Evolutionary conservation across 2,797 vertebrate species (phyloP).

Genomic region (Chloroceryle amazona): DNA sequence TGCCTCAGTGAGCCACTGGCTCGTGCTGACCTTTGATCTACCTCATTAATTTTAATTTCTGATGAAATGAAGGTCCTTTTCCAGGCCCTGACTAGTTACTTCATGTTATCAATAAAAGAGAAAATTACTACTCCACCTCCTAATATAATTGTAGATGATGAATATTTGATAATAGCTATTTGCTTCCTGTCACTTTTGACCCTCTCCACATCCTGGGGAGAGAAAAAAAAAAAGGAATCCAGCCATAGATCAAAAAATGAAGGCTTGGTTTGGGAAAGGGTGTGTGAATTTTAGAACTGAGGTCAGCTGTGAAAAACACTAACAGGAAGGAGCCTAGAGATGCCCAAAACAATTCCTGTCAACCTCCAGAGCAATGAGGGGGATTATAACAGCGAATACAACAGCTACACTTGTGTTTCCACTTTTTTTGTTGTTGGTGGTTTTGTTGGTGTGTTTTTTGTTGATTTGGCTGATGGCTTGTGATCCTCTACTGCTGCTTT

Average conservation of each 20-base stretch:
- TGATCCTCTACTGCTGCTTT: not conserved
- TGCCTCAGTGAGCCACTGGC: not conserved
- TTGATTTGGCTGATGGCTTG: not conserved
- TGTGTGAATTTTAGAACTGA: slow-evolving; percentile 37
- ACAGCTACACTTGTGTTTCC: not conserved
- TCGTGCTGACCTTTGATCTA: slow-evolving; percentile 15
- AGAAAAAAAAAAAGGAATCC: slow-evolving; percentile 13
- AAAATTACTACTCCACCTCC: not conserved
- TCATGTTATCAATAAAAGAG: not conserved
- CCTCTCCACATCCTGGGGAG: slow-evolving; percentile 37
- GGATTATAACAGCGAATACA: not conserved
- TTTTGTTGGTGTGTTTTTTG: no score
- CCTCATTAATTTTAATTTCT: not conserved
- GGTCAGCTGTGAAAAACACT: not conserved
- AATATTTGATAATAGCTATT: not conserved
- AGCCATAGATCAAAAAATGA: slow-evolving; percentile 7
- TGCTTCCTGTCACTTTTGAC: slow-evolving; percentile 36
- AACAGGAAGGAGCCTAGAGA: slow-evolving; percentile 31
- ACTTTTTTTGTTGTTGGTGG: no score
- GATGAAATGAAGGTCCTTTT: not conserved
- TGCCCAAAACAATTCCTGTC: slow-evolving; percentile 13
- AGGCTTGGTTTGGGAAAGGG: slow-evolving; percentile 31
- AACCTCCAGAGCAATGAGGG: not conserved
- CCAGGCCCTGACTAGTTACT: not conserved
- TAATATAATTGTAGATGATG: not conserved